Base-by-base conservation (phyloP, 2,888 invertebrate species). In the Schizotus pectinicornis region DNA sequence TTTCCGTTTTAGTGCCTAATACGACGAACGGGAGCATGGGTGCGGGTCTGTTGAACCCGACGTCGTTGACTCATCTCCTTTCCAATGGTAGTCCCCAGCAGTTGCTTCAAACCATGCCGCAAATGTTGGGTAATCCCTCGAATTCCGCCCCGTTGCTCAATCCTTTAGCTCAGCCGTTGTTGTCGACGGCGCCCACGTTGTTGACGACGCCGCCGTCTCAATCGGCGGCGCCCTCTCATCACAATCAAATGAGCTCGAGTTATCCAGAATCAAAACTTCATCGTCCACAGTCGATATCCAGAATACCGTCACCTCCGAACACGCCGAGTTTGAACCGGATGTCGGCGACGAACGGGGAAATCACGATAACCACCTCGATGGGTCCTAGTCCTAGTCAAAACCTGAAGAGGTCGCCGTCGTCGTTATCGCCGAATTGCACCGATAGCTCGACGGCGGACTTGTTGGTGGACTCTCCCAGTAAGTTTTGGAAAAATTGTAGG, bases 401-500 rank as follows among this genome's bases (percentile, higher is more conserved):
- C 63, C 79, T 79, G n/a, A 87, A 88, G 76, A 80, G 88, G 76
- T 87, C 87, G 43, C 88, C 88, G 0, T 82, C 85, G 45, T 86
- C 86, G 6, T 81, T 88, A 39, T 88, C 88, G 36, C 84, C 85
- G 9, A 81, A 80, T 61, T 83, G 85, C 62, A 88, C 87, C 31
- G 86, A 87, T 39, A 89, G 86, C 63, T 83, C 84, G 1, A 83
- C 84, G 9, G 81, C 81, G 38, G 92, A 92, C 81, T 82, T 92
- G 65, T 84, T 92, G 41, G 88, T 90, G 73, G 92, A 92, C 81
- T 91, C 91, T 51, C 91, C 92, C 79, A 91, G 93, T 93, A 86
- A 89, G 91, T 88, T 52, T 32, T 38, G 57, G 53, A 60, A 61
- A 65, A 65, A 54, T 56, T 45, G 38, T 50, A 49, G 47, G 70